Conservation (phyloP, 2,797 vertebrate species). For the Zalophus californianus region DNA sequence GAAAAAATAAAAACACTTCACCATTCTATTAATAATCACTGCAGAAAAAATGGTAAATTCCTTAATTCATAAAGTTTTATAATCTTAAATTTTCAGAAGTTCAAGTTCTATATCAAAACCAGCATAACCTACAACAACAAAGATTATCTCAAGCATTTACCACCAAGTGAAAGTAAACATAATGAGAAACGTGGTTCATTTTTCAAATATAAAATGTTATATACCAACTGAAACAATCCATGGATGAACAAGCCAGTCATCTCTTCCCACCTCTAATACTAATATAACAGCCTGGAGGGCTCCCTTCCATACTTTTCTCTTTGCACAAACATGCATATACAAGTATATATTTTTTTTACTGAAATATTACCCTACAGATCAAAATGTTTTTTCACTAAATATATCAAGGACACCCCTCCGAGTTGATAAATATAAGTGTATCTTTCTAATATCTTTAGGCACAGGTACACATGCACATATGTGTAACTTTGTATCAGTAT, state of each 20-base stretch:
- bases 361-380: not conserved
- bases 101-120: slow-evolving; percentile 23
- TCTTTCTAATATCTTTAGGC: not conserved
- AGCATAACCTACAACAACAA: not conserved
- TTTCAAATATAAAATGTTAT: slow-evolving; percentile 31
- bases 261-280: not conserved
- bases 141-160: not conserved
- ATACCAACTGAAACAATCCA: not conserved
- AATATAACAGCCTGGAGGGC: not conserved
- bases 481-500: not conserved
- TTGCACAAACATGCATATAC: not conserved
- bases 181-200: not conserved
- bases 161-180: not conserved
- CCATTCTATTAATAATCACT: not conserved
- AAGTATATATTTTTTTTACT: not conserved
- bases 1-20: not conserved
- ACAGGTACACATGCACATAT: not conserved
- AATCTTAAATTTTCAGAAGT: slow-evolving; percentile 21
- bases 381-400: not conserved
- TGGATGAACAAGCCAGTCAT: not conserved
- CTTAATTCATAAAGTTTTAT: slow-evolving; percentile 26
- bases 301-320: not conserved
- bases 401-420: not conserved
- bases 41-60: not conserved
- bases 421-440: not conserved